Evolutionary conservation across 2,888 invertebrate genomes (phyloP).

Genomic region (Acleris sparsana): DNA sequence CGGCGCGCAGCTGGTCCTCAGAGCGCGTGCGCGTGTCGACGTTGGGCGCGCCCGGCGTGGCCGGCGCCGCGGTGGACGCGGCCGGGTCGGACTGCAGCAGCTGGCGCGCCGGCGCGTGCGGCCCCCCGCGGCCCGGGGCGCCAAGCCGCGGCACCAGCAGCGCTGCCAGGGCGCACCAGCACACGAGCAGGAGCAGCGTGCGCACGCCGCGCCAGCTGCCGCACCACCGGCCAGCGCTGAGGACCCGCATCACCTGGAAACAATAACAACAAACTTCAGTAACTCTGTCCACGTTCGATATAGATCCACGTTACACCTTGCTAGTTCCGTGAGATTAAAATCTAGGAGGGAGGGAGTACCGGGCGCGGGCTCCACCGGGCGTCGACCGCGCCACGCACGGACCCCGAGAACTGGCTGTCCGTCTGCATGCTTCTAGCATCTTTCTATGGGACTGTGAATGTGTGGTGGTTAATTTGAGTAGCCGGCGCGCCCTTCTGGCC

Average conservation of each 20-base stretch:
- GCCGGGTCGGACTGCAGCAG: constrained; percentile 59
- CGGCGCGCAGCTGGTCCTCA: constrained; percentile 90
- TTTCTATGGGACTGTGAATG: too few species aligned
- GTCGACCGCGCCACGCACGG: too few species aligned
- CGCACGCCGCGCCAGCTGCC: constrained; percentile 62
- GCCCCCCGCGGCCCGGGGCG: constrained; percentile 61
- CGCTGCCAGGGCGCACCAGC: constrained; percentile 69
- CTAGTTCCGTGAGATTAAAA: too few species aligned
- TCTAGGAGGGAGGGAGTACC: too few species aligned
- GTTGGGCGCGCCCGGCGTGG: constrained; percentile 42
- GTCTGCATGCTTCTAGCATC: too few species aligned
- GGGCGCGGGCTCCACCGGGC: too few species aligned
- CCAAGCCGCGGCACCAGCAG: constrained; percentile 65
- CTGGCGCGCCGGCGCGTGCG: constrained; percentile 49
- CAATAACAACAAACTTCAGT: constrained; percentile 16
- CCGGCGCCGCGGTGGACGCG: constrained; percentile 46
- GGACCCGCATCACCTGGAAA: constrained; percentile 70
- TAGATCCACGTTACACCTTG: too few species aligned
- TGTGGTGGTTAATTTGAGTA: too few species aligned
- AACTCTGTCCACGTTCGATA: not conserved
- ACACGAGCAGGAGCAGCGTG: constrained; percentile 70
- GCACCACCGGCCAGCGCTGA: constrained; percentile 54
- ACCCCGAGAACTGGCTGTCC: too few species aligned
- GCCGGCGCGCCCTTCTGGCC: too few species aligned
- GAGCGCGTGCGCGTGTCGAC: constrained; percentile 70